phyloP scores from a whole-genome alignment of 2,113 vertebrate species.

The Micronisus gabar region DNA sequence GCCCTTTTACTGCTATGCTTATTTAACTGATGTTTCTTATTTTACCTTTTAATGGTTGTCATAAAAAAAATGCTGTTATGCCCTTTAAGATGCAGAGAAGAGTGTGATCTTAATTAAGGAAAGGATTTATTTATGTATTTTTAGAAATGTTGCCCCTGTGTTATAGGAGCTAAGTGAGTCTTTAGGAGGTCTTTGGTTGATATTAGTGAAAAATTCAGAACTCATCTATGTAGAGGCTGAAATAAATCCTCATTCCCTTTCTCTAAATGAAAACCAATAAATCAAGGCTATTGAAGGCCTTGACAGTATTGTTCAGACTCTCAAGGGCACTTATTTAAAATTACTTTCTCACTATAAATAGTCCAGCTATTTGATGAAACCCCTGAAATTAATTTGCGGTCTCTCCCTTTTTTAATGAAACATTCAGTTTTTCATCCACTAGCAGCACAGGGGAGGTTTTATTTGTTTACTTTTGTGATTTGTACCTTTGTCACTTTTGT shows the following conservation, averaged over 20 bases:
- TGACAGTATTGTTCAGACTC: slow-evolving; percentile 68
- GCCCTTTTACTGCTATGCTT: background rate
- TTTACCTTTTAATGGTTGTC: background rate
- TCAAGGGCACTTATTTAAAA: slow-evolving; percentile 74
- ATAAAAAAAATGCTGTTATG: background rate
- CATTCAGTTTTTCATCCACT: slow-evolving; percentile 13
- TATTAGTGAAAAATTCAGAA: slow-evolving; percentile 67
- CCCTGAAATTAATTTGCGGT: slow-evolving; percentile 70
- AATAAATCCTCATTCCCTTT: slow-evolving; percentile 68
- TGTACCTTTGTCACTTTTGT: background rate
- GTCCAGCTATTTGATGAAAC: slow-evolving; percentile 63
- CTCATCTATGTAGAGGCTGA: slow-evolving; percentile 48
- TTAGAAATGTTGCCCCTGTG: background rate
- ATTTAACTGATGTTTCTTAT: background rate
- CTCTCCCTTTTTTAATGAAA: slow-evolving; percentile 62
- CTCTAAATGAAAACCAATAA: slow-evolving; percentile 77
- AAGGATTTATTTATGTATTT: background rate
- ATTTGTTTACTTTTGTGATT: background rate
- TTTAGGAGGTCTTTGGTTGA: slow-evolving; percentile 43
- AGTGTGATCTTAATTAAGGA: background rate
- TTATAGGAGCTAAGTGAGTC: slow-evolving; percentile 5
- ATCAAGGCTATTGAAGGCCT: slow-evolving; percentile 68
- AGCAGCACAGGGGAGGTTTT: slow-evolving; percentile 34
- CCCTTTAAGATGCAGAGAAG: background rate
- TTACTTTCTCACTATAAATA: slow-evolving; percentile 70